Conservation (phyloP, 2,888 invertebrate species). For the Lycophotia porphyrea region DNA sequence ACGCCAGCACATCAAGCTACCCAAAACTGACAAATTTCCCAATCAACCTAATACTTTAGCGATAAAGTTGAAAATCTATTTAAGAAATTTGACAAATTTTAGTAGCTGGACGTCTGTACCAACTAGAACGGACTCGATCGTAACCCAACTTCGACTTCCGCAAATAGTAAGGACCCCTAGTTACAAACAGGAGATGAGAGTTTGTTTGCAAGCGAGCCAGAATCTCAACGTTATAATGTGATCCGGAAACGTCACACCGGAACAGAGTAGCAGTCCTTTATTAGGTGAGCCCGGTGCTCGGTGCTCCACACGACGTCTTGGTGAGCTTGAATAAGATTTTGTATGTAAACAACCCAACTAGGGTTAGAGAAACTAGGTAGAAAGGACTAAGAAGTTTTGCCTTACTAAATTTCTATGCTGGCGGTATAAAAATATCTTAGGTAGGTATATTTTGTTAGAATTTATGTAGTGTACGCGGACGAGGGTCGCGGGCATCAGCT, state of each 20-base stretch:
- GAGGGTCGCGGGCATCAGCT: no score
- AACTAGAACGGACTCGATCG: not conserved
- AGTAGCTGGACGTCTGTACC: no score
- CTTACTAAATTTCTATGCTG: constrained; percentile 13
- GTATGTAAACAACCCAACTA: constrained; percentile 44
- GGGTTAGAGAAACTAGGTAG: constrained; percentile 24
- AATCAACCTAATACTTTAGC: no score
- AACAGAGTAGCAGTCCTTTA: constrained; percentile 64
- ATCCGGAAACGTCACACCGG: constrained; percentile 70
- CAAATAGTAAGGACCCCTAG: constrained; percentile 58
- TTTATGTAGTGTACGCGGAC: not conserved
- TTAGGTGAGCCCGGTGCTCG: constrained; percentile 58
- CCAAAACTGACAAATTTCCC: no score
- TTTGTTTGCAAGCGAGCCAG: constrained; percentile 71
- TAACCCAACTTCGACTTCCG: constrained; percentile 5
- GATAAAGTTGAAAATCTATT: no score
- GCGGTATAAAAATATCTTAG: not conserved
- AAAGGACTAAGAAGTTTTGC: constrained; percentile 22
- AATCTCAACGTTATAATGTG: constrained; percentile 70
- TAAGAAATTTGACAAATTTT: no score
- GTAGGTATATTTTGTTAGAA: not conserved
- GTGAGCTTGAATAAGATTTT: constrained; percentile 56
- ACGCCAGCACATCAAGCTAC: no score
- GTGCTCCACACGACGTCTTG: constrained; percentile 49
- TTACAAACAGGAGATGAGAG: constrained; percentile 73